Conservation (phyloP, 2,888 invertebrate genomes). For the Quadroppia sp. region DNA sequence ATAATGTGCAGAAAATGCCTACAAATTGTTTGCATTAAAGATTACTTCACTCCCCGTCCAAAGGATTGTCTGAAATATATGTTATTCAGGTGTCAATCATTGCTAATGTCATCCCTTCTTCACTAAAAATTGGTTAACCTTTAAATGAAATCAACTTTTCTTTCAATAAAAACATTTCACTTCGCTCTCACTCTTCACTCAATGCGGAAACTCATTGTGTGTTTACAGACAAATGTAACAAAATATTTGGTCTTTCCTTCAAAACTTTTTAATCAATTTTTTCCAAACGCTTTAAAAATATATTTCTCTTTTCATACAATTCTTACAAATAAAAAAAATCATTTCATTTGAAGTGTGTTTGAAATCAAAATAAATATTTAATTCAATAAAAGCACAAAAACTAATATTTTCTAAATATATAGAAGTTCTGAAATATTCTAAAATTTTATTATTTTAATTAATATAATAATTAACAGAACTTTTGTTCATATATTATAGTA, state of each 20-base stretch:
- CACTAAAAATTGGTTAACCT: conserved; percentile 29
- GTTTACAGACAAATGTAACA: conserved; percentile 4
- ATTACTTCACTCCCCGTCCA: conserved; percentile 27
- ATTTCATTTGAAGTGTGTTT: neutral
- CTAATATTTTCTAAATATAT: too few relatives aligned
- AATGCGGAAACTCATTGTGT: conserved; percentile 7
- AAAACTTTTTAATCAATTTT: neutral
- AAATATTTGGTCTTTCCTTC: neutral
- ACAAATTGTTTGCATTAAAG: conserved; percentile 33
- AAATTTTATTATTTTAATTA: too few relatives aligned
- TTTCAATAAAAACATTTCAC: conserved; percentile 22
- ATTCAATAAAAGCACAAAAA: neutral
- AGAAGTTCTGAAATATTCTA: too few relatives aligned
- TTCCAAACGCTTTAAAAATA: neutral
- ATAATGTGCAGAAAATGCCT: conserved; percentile 6
- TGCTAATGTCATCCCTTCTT: conserved; percentile 18
- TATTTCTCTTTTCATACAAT: too few relatives aligned
- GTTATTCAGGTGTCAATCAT: conserved; percentile 33
- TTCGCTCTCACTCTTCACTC: conserved; percentile 4
- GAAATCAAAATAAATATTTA: neutral
- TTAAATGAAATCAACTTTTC: conserved; percentile 15
- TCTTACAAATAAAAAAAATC: neutral
- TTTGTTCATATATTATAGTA: too few relatives aligned
- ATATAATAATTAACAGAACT: too few relatives aligned
- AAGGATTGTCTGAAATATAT: neutral